Conservation (phyloP, 1,140 invertebrate species). For the Drosophila albomicans region DNA sequence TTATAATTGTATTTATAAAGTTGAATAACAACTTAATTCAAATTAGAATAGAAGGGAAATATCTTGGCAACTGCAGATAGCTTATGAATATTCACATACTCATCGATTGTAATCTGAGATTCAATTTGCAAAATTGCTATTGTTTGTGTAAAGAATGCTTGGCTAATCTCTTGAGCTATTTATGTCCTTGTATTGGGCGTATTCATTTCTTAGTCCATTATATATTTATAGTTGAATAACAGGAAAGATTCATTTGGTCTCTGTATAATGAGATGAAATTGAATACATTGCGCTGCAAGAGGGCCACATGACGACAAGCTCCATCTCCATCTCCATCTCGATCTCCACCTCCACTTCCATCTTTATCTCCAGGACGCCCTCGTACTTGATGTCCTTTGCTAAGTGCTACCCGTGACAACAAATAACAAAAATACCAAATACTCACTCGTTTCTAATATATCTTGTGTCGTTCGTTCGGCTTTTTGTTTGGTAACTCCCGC, state of each 20-base stretch:
- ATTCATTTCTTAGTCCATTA: conserved; percentile 36
- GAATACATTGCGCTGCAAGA: conserved; percentile 30
- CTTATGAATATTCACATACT: conserved; percentile 6
- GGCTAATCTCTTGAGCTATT: conserved; percentile 31
- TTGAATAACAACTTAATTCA: too few species aligned
- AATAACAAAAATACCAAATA: conserved; percentile 8
- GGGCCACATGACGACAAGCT: conserved; percentile 1
- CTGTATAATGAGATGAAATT: conserved; percentile 50
- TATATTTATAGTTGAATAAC: conserved; percentile 31
- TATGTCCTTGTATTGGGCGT: conserved; percentile 17
- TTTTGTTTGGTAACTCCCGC: conserved; percentile 25
- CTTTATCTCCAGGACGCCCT: not conserved
- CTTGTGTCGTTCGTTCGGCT: not conserved
- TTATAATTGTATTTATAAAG: too few species aligned
- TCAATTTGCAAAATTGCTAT: conserved; percentile 1
- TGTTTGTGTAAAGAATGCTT: conserved; percentile 9
- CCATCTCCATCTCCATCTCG: not conserved
- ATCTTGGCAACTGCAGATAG: too few species aligned
- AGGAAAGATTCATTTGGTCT: conserved; percentile 12
- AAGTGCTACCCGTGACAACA: conserved; percentile 28
- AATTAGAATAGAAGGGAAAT: too few species aligned
- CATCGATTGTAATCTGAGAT: conserved; percentile 10
- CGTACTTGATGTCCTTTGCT: conserved; percentile 8
- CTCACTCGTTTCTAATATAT: conserved; percentile 26
- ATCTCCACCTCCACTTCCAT: not conserved